Evolutionary conservation across 2,113 vertebrate genomes (phyloP).

Genomic region (Rhombomys opimus): DNA sequence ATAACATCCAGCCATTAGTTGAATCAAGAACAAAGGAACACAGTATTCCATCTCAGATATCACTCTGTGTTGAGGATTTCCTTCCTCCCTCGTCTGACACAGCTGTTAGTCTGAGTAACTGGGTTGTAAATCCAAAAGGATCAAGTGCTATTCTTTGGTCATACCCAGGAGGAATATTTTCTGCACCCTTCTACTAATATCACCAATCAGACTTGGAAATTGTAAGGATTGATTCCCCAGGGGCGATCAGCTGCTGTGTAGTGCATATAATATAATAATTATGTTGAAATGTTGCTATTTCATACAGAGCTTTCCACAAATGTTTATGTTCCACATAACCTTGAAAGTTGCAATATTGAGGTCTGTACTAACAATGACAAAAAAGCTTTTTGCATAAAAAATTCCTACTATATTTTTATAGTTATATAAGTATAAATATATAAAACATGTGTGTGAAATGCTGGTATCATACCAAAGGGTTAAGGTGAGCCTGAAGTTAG

Average conservation of each 20-base stretch:
- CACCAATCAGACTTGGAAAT: neutral
- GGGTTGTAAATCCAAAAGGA: neutral
- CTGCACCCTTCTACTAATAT: neutral
- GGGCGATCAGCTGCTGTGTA: neutral
- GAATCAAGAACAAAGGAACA: constrained; percentile 43
- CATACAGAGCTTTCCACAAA: neutral
- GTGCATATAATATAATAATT: neutral
- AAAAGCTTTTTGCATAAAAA: neutral
- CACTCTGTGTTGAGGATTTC: neutral
- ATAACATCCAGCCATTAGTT: constrained; percentile 60
- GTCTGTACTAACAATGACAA: neutral
- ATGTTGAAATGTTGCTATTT: neutral
- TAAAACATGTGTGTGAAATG: neutral
- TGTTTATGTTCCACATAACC: neutral
- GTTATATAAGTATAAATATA: neutral
- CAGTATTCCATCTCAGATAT: constrained; percentile 21
- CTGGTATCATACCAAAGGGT: neutral
- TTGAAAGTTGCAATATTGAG: neutral
- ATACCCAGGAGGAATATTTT: neutral
- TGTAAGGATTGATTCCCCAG: neutral
- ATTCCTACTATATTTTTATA: neutral
- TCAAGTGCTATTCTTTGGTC: neutral
- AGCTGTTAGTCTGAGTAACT: neutral
- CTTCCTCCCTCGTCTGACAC: neutral
- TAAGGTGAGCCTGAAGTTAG: neutral